Percentiles rank a stretch among this genome's conserved stretches.
Evolutionary conservation across 2,888 invertebrate genomes (phyloP).

Genomic region (Phyllotreta cruciferae): DNA sequence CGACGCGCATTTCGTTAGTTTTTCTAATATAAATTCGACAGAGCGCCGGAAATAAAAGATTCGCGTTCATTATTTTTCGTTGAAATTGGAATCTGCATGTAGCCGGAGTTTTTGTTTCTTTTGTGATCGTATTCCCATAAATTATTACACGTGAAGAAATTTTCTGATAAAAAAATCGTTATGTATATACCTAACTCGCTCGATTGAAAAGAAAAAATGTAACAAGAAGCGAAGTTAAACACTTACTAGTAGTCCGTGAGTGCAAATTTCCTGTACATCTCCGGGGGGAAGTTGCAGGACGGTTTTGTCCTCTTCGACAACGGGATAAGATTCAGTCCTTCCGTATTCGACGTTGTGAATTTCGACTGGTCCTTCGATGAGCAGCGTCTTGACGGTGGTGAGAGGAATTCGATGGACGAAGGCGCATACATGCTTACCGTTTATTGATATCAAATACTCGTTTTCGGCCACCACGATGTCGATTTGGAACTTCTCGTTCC

Average conservation of each 20-base stretch:
- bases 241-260: conserved; percentile 43
- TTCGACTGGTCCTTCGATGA: conserved; percentile 68
- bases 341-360: conserved; percentile 63
- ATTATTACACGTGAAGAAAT: neutral
- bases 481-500: conserved; percentile 63
- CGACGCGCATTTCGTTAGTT: conserved; percentile 29
- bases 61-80: conserved; percentile 28
- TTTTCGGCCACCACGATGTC: conserved; percentile 68
- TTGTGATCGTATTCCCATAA: conserved; percentile 2
- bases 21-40: conserved; percentile 25
- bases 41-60: conserved; percentile 25
- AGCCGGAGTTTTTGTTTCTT: conserved; percentile 12
- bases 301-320: neutral
- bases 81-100: conserved; percentile 27
- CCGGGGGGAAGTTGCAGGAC: conserved; percentile 33
- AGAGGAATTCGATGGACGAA: conserved; percentile 72
- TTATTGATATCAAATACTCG: conserved; percentile 73
- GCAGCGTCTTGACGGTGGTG: conserved; percentile 61
- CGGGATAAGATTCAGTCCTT: conserved; percentile 48
- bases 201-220: neutral
- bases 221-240: neutral
- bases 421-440: conserved; percentile 76
- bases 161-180: neutral
- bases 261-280: conserved; percentile 29
- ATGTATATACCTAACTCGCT: neutral